phyloP scores from a whole-genome alignment of 2,113 vertebrate species.

The Hyla sarda region DNA sequence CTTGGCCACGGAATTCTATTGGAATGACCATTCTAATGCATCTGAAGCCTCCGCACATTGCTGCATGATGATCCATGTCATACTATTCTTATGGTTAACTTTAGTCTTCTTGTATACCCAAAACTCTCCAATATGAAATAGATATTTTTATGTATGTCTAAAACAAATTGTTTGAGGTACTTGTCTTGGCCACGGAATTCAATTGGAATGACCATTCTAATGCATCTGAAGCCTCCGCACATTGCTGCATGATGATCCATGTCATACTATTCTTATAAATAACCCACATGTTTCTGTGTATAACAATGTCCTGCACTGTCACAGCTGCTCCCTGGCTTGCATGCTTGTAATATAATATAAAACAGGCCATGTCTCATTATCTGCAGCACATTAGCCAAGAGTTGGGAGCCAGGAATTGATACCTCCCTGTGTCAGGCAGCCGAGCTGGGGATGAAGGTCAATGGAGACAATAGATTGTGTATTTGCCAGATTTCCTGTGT shows the following conservation, averaged over 20 bases:
- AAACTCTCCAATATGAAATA: no score
- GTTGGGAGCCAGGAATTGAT: conserved; percentile 12
- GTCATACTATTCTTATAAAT: background rate
- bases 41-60: background rate
- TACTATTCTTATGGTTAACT: background rate
- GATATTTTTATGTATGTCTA: no score
- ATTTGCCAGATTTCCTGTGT: conserved; percentile 25
- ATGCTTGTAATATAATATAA: conserved; percentile 8
- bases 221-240: background rate
- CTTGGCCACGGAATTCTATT: background rate
- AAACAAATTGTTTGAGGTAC: background rate
- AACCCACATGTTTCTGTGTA: background rate
- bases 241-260: background rate
- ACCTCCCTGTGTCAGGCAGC: conserved; percentile 25
- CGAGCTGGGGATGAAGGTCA: conserved; percentile 20
- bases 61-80: background rate
- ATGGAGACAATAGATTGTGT: conserved; percentile 13
- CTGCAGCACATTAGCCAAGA: conserved; percentile 27
- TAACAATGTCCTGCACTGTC: background rate
- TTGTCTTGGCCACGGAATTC: background rate
- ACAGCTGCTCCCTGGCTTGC: background rate
- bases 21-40: background rate
- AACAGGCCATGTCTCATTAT: conserved; percentile 30
- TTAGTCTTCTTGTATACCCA: background rate
- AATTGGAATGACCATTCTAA: background rate